These are phyloP conservation scores for Scaptomyza hsui DNA, from an alignment of 1,140 invertebrate genomes.

Conservation along the genomic window DNA sequence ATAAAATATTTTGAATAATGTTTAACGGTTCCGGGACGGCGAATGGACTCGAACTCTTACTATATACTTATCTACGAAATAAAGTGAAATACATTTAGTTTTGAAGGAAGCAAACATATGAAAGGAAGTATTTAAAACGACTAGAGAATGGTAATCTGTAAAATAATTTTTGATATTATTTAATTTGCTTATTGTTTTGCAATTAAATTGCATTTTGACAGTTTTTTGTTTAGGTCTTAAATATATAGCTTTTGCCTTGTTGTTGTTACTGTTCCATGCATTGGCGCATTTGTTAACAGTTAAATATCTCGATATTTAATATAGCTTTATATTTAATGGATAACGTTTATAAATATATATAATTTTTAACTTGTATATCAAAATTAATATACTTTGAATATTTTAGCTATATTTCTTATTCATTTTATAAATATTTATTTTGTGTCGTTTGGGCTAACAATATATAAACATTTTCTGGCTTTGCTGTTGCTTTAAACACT, in stretches of 20 bases:
- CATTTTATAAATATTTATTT: conserved; percentile 63
- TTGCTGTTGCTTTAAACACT: conserved; percentile 36
- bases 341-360: conserved; percentile 21
- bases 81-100: not conserved
- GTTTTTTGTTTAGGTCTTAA: conserved; percentile 16
- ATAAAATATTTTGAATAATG: conserved; percentile 1
- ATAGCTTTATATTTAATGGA: conserved; percentile 17
- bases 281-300: conserved; percentile 31
- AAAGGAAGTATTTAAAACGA: conserved; percentile 33
- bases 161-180: conserved; percentile 6
- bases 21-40: conserved; percentile 31
- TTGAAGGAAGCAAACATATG: conserved; percentile 26
- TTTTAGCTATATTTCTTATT: conserved; percentile 31
- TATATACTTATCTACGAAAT: not conserved
- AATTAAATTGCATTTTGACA: conserved; percentile 37
- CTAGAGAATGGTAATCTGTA: conserved; percentile 19
- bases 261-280: conserved; percentile 14
- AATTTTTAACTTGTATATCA: conserved; percentile 35
- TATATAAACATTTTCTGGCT: conserved; percentile 32
- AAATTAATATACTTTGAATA: conserved; percentile 32
- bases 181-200: not conserved
- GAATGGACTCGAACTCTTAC: conserved; percentile 31
- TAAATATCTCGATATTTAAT: conserved; percentile 36
- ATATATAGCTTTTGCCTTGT: conserved; percentile 18
- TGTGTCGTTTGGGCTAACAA: conserved; percentile 58